Evolutionary conservation across 2,888 invertebrate genomes (phyloP), one percentile per base, ranked within the genome.

Genomic region (Caenorhabditis uteleia): DNA sequence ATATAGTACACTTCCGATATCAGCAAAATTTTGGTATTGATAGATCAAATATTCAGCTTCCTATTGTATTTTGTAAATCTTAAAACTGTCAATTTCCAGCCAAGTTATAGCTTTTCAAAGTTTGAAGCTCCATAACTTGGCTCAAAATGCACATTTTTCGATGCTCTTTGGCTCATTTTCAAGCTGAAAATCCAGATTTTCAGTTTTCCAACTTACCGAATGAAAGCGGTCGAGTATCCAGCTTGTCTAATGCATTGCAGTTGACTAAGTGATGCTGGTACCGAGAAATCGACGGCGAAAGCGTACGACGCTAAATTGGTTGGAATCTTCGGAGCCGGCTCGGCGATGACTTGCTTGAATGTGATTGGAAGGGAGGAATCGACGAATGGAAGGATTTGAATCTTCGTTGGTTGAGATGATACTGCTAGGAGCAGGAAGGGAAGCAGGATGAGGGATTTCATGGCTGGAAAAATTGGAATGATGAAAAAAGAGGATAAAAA

Each of bases 231-330:
- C 10, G 42, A 21, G 38, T 70, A 68, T n/a, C 68, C 68, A 10
- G 58, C 44, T 38, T 56, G 49, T 20, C 39, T 50, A 18, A 68
- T 23, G 43, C 68, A 68, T 21, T 45, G 42, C 16, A 68, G 40
- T 25, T 50, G 55, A 27, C 42, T 40, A 20, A 44, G 4, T 2
- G 64, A 39, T 12, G 27, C 43, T 23, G 61, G 51, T 14, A 51
- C 64, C 3, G 68, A 59, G 12, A 68, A 45, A 46, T 68, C 68
- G 33, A 68, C 46, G n/a, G 56, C 68, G 46, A 50, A 68, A 3
- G 61, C 60, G 42, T 57, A 56, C 0, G 66, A 57, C 8, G 55
- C 59, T 48, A 65, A 42, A 26, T 58, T 55, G n/a, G 64, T 16
- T 14, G 58, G 58, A 20, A 62, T 53, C 39, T 39, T 29, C 47